Evolutionary conservation across 2,113 vertebrate species (phyloP).

Genomic region (Taxidea taxus): DNA sequence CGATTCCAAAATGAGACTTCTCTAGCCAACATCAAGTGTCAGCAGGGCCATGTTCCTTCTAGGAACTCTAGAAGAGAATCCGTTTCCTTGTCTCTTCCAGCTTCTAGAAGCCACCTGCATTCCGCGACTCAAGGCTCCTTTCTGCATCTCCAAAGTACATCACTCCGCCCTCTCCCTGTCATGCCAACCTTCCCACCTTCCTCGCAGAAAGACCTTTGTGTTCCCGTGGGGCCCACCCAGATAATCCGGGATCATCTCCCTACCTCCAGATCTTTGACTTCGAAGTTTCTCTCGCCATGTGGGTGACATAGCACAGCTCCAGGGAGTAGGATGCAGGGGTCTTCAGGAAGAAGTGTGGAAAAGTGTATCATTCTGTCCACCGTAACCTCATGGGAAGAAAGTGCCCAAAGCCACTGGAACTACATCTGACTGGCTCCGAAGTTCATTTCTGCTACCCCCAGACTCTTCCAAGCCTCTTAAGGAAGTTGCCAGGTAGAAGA

Average conservation of each 20-base stretch:
- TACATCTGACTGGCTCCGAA: background rate
- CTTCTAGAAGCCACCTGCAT: background rate
- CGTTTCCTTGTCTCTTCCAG: background rate
- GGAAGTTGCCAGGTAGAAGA: background rate
- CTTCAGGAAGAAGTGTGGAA: rapidly evolving
- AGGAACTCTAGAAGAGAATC: too few species aligned
- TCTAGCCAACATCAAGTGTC: too few species aligned
- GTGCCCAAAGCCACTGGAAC: background rate
- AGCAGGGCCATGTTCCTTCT: rapidly evolving
- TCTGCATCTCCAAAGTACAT: too few species aligned
- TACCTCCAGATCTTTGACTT: background rate
- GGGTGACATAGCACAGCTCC: too few species aligned
- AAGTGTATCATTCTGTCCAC: background rate
- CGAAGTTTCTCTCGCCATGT: background rate
- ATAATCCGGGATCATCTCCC: background rate
- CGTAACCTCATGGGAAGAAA: background rate
- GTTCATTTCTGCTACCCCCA: background rate
- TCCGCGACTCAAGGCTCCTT: background rate
- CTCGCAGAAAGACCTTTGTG: background rate
- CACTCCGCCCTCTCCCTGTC: background rate
- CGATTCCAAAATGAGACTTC: background rate
- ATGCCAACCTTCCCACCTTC: background rate
- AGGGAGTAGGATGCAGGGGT: too few species aligned
- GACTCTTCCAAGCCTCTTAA: background rate
- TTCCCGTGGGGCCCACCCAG: background rate